Conservation (phyloP, 2,113 vertebrate genomes). For the Aplodontia rufa region DNA sequence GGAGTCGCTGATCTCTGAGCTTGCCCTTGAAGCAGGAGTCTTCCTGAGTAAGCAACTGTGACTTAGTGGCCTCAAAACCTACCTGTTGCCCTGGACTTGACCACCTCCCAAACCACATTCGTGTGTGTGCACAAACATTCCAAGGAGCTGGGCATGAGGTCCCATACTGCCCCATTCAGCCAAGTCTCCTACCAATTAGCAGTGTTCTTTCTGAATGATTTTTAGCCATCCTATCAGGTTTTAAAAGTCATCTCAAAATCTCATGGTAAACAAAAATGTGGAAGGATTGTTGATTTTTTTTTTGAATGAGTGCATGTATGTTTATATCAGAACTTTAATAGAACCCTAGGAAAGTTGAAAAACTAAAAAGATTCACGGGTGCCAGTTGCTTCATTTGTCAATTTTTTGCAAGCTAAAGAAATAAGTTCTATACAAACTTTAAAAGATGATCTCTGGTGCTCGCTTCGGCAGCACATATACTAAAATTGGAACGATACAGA, state of each 20-base stretch:
- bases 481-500: too few species aligned
- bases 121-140: fast-evolving
- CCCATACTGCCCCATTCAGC: not conserved
- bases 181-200: not conserved
- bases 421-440: not conserved
- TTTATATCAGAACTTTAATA: not conserved
- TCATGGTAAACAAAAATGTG: not conserved
- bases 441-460: not conserved
- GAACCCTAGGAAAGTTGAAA: not conserved
- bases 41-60: not conserved
- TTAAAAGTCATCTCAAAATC: slow-evolving; percentile 6
- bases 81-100: not conserved
- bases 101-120: not conserved
- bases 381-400: not conserved
- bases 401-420: not conserved
- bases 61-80: not conserved
- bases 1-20: not conserved
- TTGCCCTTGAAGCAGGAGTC: not conserved
- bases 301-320: not conserved
- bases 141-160: not conserved
- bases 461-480: too few species aligned
- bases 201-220: not conserved
- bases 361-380: not conserved
- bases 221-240: not conserved
- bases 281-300: not conserved